Conservation (phyloP, 2,113 vertebrate species). For the Brachyhypopomus gauderio region DNA sequence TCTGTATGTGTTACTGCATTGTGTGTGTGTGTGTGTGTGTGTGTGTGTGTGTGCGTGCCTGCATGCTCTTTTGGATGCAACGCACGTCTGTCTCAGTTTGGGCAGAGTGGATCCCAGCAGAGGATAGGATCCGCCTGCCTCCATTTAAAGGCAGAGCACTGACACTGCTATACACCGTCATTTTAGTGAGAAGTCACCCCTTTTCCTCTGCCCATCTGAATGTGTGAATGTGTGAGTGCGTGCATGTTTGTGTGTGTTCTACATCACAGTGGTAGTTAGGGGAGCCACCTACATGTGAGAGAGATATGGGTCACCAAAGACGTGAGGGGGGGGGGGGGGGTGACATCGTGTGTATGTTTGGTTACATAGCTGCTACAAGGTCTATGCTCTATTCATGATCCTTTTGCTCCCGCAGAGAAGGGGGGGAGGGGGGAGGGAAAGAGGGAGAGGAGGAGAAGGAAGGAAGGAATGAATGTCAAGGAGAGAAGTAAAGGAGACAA, state of each 20-base stretch:
- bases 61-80: constrained; percentile 34
- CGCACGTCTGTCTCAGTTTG: constrained; percentile 45
- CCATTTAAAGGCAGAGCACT: constrained; percentile 24
- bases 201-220: not conserved
- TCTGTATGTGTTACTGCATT: constrained; percentile 40
- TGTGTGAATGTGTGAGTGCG: not conserved
- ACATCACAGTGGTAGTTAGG: not conserved
- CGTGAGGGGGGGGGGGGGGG: constrained; percentile 17
- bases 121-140: constrained; percentile 34
- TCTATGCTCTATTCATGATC: constrained; percentile 28
- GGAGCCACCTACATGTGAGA: constrained; percentile 26
- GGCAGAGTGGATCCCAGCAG: constrained; percentile 49
- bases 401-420: constrained; percentile 4
- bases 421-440: not conserved
- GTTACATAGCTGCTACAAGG: not conserved
- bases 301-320: constrained; percentile 37
- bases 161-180: not conserved
- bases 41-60: constrained; percentile 2
- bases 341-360: constrained; percentile 23
- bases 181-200: not conserved
- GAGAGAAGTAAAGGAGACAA: not conserved
- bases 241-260: not conserved
- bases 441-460: constrained; percentile 1
- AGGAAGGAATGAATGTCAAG: no score
- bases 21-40: constrained; percentile 22